Percentiles rank a stretch among this genome's conserved stretches.
These are phyloP conservation scores for Plodia interpunctella DNA, from an alignment of 1,140 invertebrate species.

Conservation along the genomic window DNA sequence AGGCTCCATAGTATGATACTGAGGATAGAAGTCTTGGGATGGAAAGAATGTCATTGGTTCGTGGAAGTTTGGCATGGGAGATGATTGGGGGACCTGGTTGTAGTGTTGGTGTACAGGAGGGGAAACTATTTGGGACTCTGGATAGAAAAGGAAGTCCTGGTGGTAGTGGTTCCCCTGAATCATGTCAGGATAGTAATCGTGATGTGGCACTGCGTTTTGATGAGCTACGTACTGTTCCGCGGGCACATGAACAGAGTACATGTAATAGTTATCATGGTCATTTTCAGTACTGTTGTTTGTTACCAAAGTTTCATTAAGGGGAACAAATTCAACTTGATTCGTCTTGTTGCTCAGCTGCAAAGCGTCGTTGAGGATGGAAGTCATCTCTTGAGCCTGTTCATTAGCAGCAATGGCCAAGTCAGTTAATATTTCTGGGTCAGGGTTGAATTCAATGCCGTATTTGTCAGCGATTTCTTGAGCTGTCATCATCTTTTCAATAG, in stretches of 20 bases:
- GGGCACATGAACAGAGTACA: constrained; percentile 20
- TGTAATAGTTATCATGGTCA: constrained; percentile 24
- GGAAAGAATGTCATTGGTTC: constrained; percentile 42
- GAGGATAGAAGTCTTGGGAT: constrained; percentile 35
- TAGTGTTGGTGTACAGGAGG: constrained; percentile 28
- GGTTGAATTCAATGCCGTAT: constrained; percentile 57
- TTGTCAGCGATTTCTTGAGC: constrained; percentile 71
- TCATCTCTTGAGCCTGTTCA: constrained; percentile 56
- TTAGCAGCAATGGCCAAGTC: constrained; percentile 54
- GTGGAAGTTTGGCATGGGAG: constrained; percentile 45
- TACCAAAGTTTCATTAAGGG: constrained; percentile 16
- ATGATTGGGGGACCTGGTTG: constrained; percentile 24
- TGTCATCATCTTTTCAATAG: constrained; percentile 70
- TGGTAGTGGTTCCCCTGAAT: constrained; percentile 23
- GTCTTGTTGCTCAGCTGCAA: constrained; percentile 37
- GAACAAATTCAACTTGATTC: constrained; percentile 20
- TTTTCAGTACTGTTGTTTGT: constrained; percentile 16
- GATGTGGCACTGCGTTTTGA: constrained; percentile 15
- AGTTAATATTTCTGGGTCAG: constrained; percentile 57
- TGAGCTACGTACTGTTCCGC: constrained; percentile 21
- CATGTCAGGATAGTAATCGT: constrained; percentile 19
- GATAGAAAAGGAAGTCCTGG: constrained; percentile 34
- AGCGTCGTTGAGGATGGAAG: constrained; percentile 48
- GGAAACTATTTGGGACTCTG: constrained; percentile 41
- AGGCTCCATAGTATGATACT: constrained; percentile 46